Conservation (phyloP, 2,888 invertebrate species). For the Oscheius onirici region DNA sequence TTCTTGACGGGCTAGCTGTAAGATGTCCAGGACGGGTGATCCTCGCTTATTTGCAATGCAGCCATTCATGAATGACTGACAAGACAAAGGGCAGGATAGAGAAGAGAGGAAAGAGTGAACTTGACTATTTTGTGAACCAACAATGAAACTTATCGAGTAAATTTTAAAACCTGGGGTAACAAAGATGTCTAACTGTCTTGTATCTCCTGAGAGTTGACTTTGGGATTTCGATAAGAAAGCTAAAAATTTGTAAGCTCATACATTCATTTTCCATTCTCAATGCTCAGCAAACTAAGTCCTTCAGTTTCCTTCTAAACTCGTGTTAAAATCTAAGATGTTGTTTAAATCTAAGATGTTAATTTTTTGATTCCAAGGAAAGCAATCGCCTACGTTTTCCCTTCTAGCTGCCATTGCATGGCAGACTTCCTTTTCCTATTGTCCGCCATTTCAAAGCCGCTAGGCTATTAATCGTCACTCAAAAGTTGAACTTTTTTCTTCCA, state of each 20-base stretch:
- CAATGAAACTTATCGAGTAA: too few species aligned
- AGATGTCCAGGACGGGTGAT: not conserved
- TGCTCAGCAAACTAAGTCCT: not conserved
- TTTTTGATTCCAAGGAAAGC: too few species aligned
- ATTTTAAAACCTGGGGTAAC: too few species aligned
- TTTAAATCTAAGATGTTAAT: too few species aligned
- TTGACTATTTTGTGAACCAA: too few species aligned
- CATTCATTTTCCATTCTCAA: not conserved
- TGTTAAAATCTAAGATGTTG: not conserved
- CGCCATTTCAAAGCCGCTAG: not conserved
- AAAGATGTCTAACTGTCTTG: too few species aligned
- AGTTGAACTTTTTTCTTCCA: constrained; percentile 33
- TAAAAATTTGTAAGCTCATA: too few species aligned
- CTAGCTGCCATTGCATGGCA: too few species aligned
- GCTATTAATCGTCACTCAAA: not conserved
- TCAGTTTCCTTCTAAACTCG: not conserved
- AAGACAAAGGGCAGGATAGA: not conserved
- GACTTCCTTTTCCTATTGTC: too few species aligned
- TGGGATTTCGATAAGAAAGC: too few species aligned
- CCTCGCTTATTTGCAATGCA: constrained; percentile 12
- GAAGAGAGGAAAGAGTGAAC: not conserved
- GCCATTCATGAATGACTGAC: constrained; percentile 25
- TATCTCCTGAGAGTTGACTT: too few species aligned
- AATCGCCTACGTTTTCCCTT: too few species aligned
- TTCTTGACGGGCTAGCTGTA: not conserved